Percentiles rank a stretch among this genome's conserved stretches.
Conservation (phyloP, 2,113 vertebrate species). For the Excalfactoria chinensis region DNA sequence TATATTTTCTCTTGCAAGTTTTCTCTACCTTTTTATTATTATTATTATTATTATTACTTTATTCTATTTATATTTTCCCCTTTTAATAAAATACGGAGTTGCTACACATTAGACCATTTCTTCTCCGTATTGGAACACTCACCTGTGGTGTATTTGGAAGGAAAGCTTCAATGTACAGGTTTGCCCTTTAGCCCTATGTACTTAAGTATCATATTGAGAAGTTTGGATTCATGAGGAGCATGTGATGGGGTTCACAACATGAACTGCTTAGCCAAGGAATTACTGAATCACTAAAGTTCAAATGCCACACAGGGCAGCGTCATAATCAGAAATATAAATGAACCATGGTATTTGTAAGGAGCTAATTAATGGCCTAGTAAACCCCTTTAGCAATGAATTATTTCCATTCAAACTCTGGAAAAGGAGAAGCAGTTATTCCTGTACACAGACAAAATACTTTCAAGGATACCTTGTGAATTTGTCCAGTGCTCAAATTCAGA, state of each 20-base stretch:
- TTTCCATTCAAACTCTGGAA: constrained; percentile 33
- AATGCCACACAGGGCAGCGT: background rate
- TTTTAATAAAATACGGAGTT: background rate
- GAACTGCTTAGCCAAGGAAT: constrained; percentile 14
- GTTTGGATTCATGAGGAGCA: background rate
- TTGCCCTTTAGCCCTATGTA: background rate
- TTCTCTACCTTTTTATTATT: background rate
- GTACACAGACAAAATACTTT: background rate
- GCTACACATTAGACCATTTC: background rate
- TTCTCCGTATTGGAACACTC: background rate
- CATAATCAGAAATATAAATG: constrained; percentile 57
- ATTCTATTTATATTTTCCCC: no score
- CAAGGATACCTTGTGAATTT: constrained; percentile 2
- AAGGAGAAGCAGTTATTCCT: background rate
- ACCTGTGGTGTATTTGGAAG: background rate
- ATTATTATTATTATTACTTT: no score
- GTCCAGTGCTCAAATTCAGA: background rate
- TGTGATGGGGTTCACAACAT: background rate
- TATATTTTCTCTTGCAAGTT: background rate
- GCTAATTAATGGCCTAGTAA: constrained; percentile 44
- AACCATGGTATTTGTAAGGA: constrained; percentile 18
- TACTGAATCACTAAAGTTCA: constrained; percentile 31
- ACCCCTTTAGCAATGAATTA: constrained; percentile 26
- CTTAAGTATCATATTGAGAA: background rate
- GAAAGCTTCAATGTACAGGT: background rate